Conservation (phyloP, 2,113 vertebrate genomes). For the Sapajus apella region DNA sequence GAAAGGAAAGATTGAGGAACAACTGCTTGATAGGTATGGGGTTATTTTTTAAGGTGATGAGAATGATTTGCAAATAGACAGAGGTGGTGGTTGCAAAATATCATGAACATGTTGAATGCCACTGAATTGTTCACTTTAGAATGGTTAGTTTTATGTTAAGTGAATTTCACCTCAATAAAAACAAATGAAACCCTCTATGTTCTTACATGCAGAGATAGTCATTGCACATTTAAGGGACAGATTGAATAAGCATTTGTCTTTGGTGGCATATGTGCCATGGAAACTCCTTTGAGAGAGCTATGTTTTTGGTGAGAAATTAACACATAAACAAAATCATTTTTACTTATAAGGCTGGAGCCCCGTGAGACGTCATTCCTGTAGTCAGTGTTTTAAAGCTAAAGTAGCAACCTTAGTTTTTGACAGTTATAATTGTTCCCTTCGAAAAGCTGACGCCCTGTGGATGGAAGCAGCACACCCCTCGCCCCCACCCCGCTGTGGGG, state of each 20-base stretch:
- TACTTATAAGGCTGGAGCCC: neutral
- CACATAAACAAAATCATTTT: neutral
- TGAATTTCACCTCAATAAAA: neutral
- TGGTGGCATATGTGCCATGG: neutral
- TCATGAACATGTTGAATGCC: neutral
- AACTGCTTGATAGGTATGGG: neutral
- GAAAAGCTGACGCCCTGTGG: neutral
- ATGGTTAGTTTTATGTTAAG: neutral
- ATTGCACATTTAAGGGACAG: neutral
- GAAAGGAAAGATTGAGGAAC: neutral
- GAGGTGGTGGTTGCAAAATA: neutral
- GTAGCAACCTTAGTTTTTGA: neutral
- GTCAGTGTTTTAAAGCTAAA: constrained; percentile 6
- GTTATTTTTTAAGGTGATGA: neutral
- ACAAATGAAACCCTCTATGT: neutral
- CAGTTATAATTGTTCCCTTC: neutral
- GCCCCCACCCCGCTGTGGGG: neutral
- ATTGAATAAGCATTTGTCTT: neutral
- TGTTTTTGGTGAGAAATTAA: constrained; percentile 45
- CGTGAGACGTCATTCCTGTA: neutral
- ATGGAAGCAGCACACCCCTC: neutral
- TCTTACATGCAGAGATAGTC: neutral
- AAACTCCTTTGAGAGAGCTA: neutral
- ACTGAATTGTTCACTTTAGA: neutral
- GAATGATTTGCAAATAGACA: neutral